Evolutionary conservation across 2,797 vertebrate genomes (phyloP), one percentile per base, ranked within the genome.

Genomic region (Phylloscopus collybita): DNA sequence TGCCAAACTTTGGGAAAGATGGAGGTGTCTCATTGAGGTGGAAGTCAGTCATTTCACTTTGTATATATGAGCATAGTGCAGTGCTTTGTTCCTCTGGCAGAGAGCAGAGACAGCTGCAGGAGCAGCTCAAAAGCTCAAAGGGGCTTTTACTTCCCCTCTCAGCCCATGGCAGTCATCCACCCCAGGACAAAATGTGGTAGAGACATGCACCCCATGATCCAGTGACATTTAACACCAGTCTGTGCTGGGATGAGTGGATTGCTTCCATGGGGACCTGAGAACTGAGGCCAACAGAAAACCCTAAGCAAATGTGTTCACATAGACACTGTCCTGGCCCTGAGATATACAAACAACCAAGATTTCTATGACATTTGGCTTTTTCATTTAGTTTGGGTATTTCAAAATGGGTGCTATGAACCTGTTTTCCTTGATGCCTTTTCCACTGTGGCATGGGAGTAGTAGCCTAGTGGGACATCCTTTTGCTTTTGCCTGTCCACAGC

Each of bases 31-130:
- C 54, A 42, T 0, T 7, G 1, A 80, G 76, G 27, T 47, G 50
- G 56, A n/a, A 73, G n/a, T 94, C 91, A 90, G 54, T 23, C 18
- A 21, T 53, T 67, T 87, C 38, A 65, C 32, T 74, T 65, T 10
- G 15, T 12, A 22, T 19, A 13, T 7, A 49, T 0, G 1, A 90
- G 14, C 0, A 1, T 9, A 79, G 27, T 17, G 12, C 5, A 2
- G 21, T 32, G n/a, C 44, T 94, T 51, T 70, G 2, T 40, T 84
- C 51, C 20, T 61, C 14, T 34, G 34, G 30, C 54, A 90, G 54
- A 82, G 8, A 60, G n/a, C n/a, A 67, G 59, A 40, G 16, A 53
- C 27, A 86, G 38, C 5, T 5, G 1, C 0, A 2, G 56, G 18
- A 95, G 29, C 49, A 92, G 16, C 9, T 17, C n/a, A 69, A 78